These are phyloP conservation scores for Lemur catta DNA, from an alignment of 2,797 vertebrate genomes.

Conservation along the genomic window DNA sequence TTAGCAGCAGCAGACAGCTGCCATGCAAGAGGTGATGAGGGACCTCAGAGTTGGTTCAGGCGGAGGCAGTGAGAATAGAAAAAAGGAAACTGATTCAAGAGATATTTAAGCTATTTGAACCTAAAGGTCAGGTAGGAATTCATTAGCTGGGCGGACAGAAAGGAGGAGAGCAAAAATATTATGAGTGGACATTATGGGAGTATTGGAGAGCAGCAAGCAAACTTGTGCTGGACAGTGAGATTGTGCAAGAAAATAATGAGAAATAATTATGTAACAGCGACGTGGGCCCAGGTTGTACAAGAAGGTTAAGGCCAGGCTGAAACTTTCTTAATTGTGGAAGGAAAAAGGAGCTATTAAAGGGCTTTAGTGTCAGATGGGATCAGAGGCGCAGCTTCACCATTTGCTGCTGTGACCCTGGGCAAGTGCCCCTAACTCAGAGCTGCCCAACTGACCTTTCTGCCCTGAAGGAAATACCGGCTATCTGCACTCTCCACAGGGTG, in stretches of 20 bases:
- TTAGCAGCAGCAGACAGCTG: background rate
- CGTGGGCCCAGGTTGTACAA: background rate
- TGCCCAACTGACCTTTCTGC: background rate
- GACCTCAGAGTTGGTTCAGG: background rate
- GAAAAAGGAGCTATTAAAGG: background rate
- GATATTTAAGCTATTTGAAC: background rate
- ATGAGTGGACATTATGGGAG: background rate
- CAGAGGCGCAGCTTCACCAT: background rate
- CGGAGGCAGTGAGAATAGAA: background rate
- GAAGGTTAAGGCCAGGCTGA: background rate
- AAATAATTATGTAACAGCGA: background rate
- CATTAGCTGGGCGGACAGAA: background rate
- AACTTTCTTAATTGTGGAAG: background rate
- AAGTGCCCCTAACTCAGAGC: background rate
- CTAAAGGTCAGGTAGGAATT: background rate
- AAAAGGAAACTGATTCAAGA: background rate
- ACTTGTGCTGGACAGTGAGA: background rate
- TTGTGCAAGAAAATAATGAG: constrained; percentile 4
- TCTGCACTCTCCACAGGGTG: background rate
- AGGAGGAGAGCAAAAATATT: background rate
- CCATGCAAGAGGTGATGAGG: background rate
- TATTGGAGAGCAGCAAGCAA: background rate
- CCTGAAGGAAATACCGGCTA: background rate
- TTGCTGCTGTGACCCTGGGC: background rate
- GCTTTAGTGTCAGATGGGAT: background rate